Evolutionary conservation across 2,113 vertebrate genomes (phyloP), one percentile per base, ranked within the genome.

Genomic region (Bubo bubo): DNA sequence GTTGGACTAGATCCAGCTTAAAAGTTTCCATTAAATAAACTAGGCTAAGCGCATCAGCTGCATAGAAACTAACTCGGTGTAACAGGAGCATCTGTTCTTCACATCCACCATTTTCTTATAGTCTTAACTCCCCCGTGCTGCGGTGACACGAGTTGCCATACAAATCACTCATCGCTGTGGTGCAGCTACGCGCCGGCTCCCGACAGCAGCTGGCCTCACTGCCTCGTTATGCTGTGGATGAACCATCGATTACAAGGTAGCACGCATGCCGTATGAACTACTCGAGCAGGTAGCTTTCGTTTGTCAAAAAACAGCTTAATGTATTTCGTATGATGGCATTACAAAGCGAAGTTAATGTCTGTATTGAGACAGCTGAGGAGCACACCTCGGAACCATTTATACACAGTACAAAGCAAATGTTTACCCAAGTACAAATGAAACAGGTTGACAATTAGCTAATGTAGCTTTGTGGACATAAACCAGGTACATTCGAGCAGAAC

Each of bases 371-470:
- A 97, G 97, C 96, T 64, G 92, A 98, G 97, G 95, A 98, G 97
- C 97, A 98, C 96, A 97, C 96, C 96, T 97, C 96, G 49, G 96
- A 98, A 96, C 96, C 98, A 95, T 92, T 97, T 89, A 96, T 96
- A 97, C 95, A 98, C 97, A 96, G 95, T 60, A 97, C 97, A 98
- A 96, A 94, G 96, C 90, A 96, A 97, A 98, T 97, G 97, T 98
- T 98, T 97, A 98, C 97, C 97, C 97, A 97, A 88, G 96, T 89
- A 97, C 96, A 82, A 93, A 98, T 92, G 64, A 96, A 97, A 97
- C 97, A 98, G 95, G 97, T 91, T 95, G 95, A 97, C 95, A 97
- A 98, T 98, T 96, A 98, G 97, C 98, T 98, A 98, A 98, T 97
- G 98, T 73, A 97, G 98, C 98, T 95, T 84, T 97, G 97, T 97